Conservation (phyloP, 1,140 invertebrate species). For the Babylonia areolata region DNA sequence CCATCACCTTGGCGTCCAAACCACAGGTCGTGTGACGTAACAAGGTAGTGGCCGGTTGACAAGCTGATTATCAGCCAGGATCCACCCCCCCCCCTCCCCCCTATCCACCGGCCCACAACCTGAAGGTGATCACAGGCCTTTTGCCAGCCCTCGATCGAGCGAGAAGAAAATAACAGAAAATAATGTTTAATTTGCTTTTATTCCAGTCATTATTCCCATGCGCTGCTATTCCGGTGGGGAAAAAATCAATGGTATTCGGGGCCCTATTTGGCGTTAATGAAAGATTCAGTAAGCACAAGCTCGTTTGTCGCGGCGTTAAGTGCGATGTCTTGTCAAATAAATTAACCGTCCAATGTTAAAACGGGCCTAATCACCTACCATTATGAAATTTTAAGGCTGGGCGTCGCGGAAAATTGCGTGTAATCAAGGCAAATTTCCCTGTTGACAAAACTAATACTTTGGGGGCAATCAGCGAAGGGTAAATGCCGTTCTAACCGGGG, state of each 20-base stretch:
- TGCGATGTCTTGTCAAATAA: constrained; percentile 65
- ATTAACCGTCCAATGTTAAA: constrained; percentile 64
- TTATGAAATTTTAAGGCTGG: constrained; percentile 69
- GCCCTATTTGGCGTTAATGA: constrained; percentile 45
- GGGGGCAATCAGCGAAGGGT: constrained; percentile 59
- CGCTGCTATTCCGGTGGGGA: constrained; percentile 50
- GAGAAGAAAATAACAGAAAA: constrained; percentile 61
- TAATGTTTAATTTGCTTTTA: constrained; percentile 63
- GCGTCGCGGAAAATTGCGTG: constrained; percentile 60
- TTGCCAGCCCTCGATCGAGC: constrained; percentile 38
- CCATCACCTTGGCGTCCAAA: constrained; percentile 28
- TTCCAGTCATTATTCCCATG: constrained; percentile 60
- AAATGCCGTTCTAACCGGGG: constrained; percentile 59
- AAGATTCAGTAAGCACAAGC: constrained; percentile 51
- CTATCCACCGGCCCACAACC: neutral
- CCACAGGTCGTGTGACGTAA: constrained; percentile 31
- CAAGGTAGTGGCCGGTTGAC: constrained; percentile 35
- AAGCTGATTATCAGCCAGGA: constrained; percentile 24
- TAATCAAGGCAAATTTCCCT: constrained; percentile 68
- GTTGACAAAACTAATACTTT: constrained; percentile 69
- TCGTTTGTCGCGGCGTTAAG: constrained; percentile 51
- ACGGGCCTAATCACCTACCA: constrained; percentile 61
- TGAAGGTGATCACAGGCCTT: constrained; percentile 37
- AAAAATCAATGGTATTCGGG: constrained; percentile 57
- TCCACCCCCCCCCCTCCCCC: neutral